phyloP scores from a whole-genome alignment of 1,140 invertebrate genomes.

The Homalodisca vitripennis region DNA sequence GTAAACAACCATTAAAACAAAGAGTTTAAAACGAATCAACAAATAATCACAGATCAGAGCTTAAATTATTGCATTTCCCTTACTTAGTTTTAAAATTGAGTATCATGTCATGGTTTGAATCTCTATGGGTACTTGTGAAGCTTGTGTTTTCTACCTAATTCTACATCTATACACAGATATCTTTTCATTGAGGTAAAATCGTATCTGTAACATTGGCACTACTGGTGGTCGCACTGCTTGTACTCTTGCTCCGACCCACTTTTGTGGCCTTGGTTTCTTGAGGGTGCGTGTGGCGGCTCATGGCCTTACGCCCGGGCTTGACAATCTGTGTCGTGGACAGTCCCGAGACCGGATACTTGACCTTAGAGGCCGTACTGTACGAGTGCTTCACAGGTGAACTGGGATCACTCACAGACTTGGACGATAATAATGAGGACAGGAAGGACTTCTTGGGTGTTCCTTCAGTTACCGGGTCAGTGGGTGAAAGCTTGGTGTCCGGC shows the following conservation, averaged over 20 bases:
- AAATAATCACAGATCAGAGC: conserved; percentile 16
- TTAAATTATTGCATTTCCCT: conserved; percentile 17
- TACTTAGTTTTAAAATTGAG: conserved; percentile 27
- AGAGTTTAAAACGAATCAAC: conserved; percentile 1
- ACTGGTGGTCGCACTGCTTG: conserved; percentile 17
- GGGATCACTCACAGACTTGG: conserved; percentile 32
- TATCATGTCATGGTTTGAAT: conserved; percentile 26
- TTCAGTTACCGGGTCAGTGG: conserved; percentile 4
- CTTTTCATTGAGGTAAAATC: conserved; percentile 27
- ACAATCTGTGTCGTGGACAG: conserved; percentile 57
- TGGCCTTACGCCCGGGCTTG: conserved; percentile 56
- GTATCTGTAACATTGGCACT: conserved; percentile 17
- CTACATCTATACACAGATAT: conserved; percentile 2
- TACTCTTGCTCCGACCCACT: conserved; percentile 12
- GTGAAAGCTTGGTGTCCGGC: background rate
- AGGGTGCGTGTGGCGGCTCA: conserved; percentile 59
- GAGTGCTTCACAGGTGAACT: conserved; percentile 28
- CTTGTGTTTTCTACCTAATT: conserved; percentile 45
- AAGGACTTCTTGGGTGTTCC: conserved; percentile 35
- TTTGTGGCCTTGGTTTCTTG: conserved; percentile 13
- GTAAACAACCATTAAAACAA: conserved; percentile 1
- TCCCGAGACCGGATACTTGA: conserved; percentile 62
- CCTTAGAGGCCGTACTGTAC: conserved; percentile 34
- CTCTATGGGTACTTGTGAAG: conserved; percentile 56
- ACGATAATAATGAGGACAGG: conserved; percentile 36